Evolutionary conservation across 2,888 invertebrate genomes (phyloP), one percentile per base, ranked within the genome.

Genomic region (Stramonita haemastoma): DNA sequence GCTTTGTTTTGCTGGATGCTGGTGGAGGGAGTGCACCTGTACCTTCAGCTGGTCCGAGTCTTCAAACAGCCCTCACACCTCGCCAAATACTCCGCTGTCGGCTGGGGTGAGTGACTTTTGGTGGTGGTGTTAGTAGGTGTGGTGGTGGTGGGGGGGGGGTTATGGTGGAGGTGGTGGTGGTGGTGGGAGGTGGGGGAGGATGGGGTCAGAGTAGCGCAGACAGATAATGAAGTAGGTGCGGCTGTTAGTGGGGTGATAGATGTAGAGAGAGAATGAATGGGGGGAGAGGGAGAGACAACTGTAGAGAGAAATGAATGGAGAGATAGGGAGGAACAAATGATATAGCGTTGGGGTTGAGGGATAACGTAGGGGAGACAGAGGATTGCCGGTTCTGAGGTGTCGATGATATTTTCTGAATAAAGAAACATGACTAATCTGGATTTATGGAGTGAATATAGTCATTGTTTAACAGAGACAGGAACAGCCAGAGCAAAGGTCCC

Each of bases 1-100:
- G 92, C 94, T 19, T 92, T 94, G 93, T 95, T 95, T 90, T 93
- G 93, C 84, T 95, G 95, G 95, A 95, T 95, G 95, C 88, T 95
- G 85, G 93, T 94, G 56, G 95, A 95, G 90, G 95, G 95, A 8
- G 91, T 93, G 19, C 94, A 95, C 90, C 92, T 95, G 11, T 95
- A 95, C 90, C 90, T 94, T 36, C 92, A 93, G 57, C 91, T 95
- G n/a, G 94, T 95, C 32, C 92, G 93, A 89, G 94, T 95, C n/a
- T 95, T 95, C 90, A 91, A 93, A 57, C 91, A 92, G 66, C 93
- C 91, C 56, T 93, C 93, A 26, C 93, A 94, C 89, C 90, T 94
- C 87, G 93, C 91, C 90, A 93, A 94, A 87, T 95, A 94, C 90
- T 73, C 93, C 29, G 89, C 91, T 13, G 89, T 95, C 66, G 95